Evolutionary conservation across 2,113 vertebrate genomes (phyloP).

Genomic region (Lampris incognitus): DNA sequence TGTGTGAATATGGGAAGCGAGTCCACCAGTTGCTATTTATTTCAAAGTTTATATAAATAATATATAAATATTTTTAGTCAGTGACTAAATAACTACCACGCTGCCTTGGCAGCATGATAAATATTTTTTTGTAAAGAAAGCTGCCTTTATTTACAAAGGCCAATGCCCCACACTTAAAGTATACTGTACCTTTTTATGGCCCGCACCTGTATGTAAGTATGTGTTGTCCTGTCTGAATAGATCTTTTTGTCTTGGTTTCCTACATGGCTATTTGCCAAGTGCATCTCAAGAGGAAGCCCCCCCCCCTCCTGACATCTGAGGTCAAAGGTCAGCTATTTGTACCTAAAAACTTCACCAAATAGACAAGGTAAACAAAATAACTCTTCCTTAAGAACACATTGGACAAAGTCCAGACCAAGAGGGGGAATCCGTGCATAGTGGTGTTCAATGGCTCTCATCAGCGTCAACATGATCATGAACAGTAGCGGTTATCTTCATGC

Average conservation of each 20-base stretch:
- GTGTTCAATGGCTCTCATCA: conserved; percentile 44
- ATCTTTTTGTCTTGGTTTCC: conserved; percentile 64
- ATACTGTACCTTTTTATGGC: conserved; percentile 70
- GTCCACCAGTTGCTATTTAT: conserved; percentile 91
- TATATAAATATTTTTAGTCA: conserved; percentile 95
- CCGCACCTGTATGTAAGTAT: conserved; percentile 70
- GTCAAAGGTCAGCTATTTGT: conserved; percentile 56
- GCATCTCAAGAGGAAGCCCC: conserved; percentile 58
- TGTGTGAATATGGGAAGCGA: conserved; percentile 65
- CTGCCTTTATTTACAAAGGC: conserved; percentile 98
- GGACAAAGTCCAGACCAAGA: conserved; percentile 32
- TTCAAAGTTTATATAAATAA: conserved; percentile 89
- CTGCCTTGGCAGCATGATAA: conserved; percentile 96
- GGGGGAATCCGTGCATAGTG: conserved; percentile 73
- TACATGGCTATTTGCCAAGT: conserved; percentile 59
- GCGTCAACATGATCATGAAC: conserved; percentile 53
- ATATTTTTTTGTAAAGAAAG: conserved; percentile 91
- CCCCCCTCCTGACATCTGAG: conserved; percentile 29
- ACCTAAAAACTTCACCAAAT: conserved; percentile 61
- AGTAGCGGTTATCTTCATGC: conserved; percentile 61
- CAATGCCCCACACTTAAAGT: conserved; percentile 66
- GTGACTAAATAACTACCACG: conserved; percentile 96
- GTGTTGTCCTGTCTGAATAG: conserved; percentile 74
- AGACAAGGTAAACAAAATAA: conserved; percentile 54
- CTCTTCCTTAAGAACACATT: conserved; percentile 35